Evolutionary conservation across 2,888 invertebrate species (phyloP).

Genomic region (Neoaliturus tenellus): DNA sequence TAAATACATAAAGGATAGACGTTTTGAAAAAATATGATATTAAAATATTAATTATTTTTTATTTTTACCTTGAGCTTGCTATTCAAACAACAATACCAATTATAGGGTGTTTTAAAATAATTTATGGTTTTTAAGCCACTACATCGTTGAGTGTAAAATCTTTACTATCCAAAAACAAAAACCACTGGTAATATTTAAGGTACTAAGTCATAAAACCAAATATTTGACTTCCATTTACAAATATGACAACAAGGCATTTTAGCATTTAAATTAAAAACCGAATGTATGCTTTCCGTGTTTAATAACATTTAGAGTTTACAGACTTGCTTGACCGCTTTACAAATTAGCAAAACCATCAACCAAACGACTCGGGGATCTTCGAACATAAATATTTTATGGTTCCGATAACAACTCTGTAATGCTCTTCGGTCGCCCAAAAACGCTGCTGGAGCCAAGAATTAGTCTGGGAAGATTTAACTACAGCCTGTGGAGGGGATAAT

Average conservation of each 20-base stretch:
- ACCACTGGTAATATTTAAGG: too few relatives aligned
- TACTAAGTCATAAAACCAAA: neutral
- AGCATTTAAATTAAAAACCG: neutral
- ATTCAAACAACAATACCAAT: too few relatives aligned
- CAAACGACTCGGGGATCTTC: neutral
- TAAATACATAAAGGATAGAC: too few relatives aligned
- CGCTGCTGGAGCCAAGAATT: slow-evolving; percentile 2
- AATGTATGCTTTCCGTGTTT: neutral
- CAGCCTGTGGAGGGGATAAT: neutral
- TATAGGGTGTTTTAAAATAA: too few relatives aligned
- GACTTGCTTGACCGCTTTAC: slow-evolving; percentile 8
- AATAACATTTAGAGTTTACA: neutral
- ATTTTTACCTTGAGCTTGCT: too few relatives aligned
- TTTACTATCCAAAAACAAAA: too few relatives aligned
- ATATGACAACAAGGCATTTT: neutral
- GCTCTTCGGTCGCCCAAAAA: neutral
- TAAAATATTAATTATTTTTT: too few relatives aligned
- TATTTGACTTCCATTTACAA: neutral
- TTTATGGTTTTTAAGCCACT: too few relatives aligned
- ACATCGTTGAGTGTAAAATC: too few relatives aligned
- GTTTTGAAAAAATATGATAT: too few relatives aligned
- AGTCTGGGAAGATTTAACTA: neutral
- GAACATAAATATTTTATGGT: neutral
- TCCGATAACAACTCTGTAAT: neutral
- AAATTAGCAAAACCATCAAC: neutral